Percentiles rank a stretch among this genome's conserved stretches.
These are phyloP conservation scores for Montipora capricornis DNA, from an alignment of 64 coral and sea anemone species.

Conservation along the genomic window DNA sequence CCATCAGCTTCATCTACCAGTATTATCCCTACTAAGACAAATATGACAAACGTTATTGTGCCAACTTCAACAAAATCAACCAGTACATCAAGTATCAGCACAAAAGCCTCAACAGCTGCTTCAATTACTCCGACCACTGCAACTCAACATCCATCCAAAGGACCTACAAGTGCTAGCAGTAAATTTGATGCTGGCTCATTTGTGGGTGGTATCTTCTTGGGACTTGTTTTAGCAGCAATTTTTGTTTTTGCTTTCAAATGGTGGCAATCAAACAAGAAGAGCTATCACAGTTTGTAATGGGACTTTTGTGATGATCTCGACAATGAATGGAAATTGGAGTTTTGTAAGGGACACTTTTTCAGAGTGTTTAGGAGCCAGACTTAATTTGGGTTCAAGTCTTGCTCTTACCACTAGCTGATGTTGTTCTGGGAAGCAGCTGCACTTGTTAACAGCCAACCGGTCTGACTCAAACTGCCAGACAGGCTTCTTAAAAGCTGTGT, in stretches of 20 bases:
- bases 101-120: not conserved
- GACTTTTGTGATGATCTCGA: not conserved
- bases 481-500: too few relatives aligned
- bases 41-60: not conserved
- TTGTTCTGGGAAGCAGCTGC: too few relatives aligned
- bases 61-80: not conserved
- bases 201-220: conserved; percentile 88
- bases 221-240: conserved; percentile 36
- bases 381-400: too few relatives aligned
- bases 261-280: conserved; percentile 70
- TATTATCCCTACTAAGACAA: not conserved
- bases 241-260: conserved; percentile 67
- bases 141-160: not conserved
- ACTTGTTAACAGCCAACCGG: too few relatives aligned
- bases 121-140: not conserved
- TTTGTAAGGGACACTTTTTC: not conserved
- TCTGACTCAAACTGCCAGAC: too few relatives aligned
- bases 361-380: too few relatives aligned
- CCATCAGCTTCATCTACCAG: too few relatives aligned
- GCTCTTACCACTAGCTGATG: too few relatives aligned
- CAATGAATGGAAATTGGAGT: not conserved
- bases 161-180: not conserved
- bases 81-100: too few relatives aligned
- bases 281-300: conserved; percentile 67
- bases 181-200: conserved; percentile 87